Conservation (phyloP, 2,113 vertebrate genomes). For the Oceanodroma tethys region DNA sequence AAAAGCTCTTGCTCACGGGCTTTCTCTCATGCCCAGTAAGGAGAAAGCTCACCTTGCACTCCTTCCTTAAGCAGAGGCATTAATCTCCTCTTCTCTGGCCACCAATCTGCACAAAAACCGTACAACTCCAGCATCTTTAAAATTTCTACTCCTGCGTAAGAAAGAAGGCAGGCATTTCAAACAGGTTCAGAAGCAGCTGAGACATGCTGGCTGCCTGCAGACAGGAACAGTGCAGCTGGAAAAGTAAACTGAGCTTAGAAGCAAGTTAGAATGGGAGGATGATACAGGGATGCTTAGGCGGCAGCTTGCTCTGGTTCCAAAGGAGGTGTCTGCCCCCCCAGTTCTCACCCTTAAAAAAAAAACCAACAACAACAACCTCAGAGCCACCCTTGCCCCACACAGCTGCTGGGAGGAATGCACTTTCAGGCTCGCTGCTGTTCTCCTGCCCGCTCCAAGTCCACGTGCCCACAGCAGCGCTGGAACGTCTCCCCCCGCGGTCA, state of each 20-base stretch:
- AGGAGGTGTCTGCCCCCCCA: not conserved
- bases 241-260: not conserved
- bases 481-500: not conserved
- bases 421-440: not conserved
- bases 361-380: not conserved
- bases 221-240: not conserved
- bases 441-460: not conserved
- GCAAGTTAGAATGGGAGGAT: not conserved
- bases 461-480: not conserved
- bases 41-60: not conserved
- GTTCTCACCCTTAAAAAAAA: not conserved
- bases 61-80: not conserved
- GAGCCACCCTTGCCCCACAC: not conserved
- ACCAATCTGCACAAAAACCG: not conserved
- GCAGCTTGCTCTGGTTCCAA: not conserved
- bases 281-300: rapidly evolving
- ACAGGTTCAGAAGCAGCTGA: not conserved
- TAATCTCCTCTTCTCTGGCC: not conserved
- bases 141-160: not conserved
- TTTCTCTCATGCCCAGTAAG: not conserved
- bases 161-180: not conserved
- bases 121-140: not conserved
- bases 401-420: not conserved
- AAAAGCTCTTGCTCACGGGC: not conserved
- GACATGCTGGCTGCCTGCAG: not conserved